phyloP scores from a whole-genome alignment of 2,113 vertebrate genomes.

The Takifugu flavidus region DNA sequence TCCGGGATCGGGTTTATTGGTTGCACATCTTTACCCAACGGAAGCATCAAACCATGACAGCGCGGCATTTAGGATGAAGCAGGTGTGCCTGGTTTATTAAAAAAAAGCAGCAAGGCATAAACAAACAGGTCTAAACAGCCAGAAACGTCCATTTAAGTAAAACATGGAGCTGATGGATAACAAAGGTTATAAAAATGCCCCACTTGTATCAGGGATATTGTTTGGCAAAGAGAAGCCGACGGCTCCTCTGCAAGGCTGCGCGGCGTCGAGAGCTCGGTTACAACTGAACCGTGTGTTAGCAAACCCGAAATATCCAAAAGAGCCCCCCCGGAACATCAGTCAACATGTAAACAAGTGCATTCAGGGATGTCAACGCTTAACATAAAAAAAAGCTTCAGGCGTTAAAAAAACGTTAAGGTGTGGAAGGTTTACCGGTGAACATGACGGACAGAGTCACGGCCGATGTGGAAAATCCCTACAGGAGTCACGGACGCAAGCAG shows the following conservation, averaged over 20 bases:
- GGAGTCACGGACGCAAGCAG: too few species aligned
- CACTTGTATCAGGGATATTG: conserved; percentile 2
- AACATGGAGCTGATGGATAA: not conserved
- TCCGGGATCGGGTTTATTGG: not conserved
- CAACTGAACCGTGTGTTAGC: conserved; percentile 3
- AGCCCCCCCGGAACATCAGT: not conserved
- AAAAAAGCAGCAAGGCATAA: conserved; percentile 36
- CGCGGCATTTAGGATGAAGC: not conserved
- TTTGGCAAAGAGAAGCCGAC: conserved; percentile 48
- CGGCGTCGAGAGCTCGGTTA: conserved; percentile 17
- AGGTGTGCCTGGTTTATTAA: conserved; percentile 8
- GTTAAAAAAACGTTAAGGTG: not conserved
- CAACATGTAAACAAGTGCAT: conserved; percentile 24
- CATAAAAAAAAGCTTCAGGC: conserved; percentile 2
- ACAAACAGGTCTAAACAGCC: not conserved
- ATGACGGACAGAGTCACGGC: conserved; percentile 3
- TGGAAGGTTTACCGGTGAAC: not conserved
- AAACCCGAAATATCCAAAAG: conserved; percentile 2
- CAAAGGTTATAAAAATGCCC: conserved; percentile 4
- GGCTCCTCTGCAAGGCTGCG: conserved; percentile 42
- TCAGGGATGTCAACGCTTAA: not conserved
- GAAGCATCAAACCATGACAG: too few species aligned
- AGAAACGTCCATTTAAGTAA: conserved; percentile 7
- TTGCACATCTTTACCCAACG: not conserved
- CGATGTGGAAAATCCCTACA: too few species aligned